These are phyloP conservation scores for Mesorhabditis spiculigera DNA, from an alignment of 2,888 invertebrate genomes.

Conservation along the genomic window DNA sequence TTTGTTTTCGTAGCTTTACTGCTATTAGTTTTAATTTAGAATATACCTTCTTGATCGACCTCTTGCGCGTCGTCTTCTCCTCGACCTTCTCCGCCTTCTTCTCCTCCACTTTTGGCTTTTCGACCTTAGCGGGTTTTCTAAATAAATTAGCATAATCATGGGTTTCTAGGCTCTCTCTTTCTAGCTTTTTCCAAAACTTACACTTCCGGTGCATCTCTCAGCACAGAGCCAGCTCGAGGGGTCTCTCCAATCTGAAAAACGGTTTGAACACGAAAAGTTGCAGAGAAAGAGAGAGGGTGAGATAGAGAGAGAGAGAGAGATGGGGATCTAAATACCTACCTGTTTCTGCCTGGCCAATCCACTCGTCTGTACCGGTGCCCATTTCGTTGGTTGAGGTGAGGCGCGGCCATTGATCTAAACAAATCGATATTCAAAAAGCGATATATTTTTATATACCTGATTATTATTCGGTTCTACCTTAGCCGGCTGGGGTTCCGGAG, in stretches of 20 bases:
- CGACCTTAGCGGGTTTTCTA: background rate
- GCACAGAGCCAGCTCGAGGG: background rate
- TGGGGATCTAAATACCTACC: too few species aligned
- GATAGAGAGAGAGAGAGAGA: background rate
- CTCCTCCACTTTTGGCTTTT: background rate
- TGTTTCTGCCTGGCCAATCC: background rate
- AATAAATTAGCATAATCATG: background rate
- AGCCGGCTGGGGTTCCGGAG: background rate
- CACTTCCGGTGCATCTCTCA: background rate
- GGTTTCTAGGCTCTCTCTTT: too few species aligned
- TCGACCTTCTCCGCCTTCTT: constrained; percentile 1
- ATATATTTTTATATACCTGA: background rate
- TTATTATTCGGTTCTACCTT: background rate
- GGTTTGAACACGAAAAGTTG: too few species aligned
- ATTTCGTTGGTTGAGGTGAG: background rate
- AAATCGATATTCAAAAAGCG: background rate
- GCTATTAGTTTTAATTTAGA: background rate
- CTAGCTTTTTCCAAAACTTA: too few species aligned
- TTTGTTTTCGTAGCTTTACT: too few species aligned
- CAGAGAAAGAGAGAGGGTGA: too few species aligned
- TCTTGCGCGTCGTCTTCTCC: background rate
- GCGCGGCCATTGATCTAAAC: background rate
- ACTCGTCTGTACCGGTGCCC: background rate
- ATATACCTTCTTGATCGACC: background rate
- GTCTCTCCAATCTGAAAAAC: background rate